phyloP scores from a whole-genome alignment of 2,797 vertebrate genomes.

The Silurus lanzhouensis region DNA sequence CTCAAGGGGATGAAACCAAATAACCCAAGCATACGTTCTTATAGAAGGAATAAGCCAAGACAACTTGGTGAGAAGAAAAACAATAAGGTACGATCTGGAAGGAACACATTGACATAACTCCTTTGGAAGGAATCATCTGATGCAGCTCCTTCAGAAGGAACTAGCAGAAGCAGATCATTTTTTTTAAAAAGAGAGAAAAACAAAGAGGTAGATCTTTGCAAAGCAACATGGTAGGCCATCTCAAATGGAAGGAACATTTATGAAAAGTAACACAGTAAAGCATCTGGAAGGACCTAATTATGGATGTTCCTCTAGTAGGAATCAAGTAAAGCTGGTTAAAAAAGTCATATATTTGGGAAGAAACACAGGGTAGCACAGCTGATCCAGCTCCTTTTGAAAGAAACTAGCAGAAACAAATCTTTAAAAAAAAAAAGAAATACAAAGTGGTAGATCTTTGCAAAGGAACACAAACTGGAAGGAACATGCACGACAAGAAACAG shows the following conservation, averaged over 20 bases:
- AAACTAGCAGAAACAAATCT: background rate
- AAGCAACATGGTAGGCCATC: background rate
- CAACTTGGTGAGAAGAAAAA: background rate
- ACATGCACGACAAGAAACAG: no score
- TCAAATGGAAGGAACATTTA: background rate
- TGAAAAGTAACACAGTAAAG: no score
- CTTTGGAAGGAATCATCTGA: background rate
- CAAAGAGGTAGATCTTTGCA: background rate
- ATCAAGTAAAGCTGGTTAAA: background rate
- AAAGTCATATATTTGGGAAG: background rate
- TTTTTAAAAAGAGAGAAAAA: no score
- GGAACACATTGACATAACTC: no score
- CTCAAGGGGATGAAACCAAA: background rate
- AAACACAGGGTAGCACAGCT: background rate
- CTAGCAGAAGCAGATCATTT: background rate
- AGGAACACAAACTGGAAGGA: no score
- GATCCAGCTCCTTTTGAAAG: background rate
- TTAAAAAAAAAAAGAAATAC: no score
- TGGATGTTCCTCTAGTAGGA: background rate
- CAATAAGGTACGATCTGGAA: background rate
- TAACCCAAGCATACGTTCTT: background rate
- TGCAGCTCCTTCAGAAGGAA: background rate
- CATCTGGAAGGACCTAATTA: no score
- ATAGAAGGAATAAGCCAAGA: background rate
- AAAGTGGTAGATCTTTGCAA: no score